Evolutionary conservation across 2,888 invertebrate species (phyloP), one percentile per base, ranked within the genome.

Genomic region (Campoplex capitator): DNA sequence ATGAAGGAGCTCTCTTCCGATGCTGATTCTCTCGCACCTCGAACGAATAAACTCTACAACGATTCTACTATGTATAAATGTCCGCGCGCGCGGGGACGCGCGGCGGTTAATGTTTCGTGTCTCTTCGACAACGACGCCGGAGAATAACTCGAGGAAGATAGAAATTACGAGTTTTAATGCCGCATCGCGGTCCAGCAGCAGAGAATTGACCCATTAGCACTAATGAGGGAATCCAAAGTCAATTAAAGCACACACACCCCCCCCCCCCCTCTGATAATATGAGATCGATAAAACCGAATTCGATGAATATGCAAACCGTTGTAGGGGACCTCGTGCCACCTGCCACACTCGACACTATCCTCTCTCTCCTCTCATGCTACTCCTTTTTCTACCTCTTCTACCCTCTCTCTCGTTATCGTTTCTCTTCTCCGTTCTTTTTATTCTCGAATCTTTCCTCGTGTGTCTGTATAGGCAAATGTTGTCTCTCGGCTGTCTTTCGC

Each of bases 211-310:
- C 91, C 92, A 92, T 92, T 93, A 91, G 91, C 91, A 89, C 91
- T 93, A 93, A 93, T 92, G 93, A 92, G 92, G 90, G 92, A 92
- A 93, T 93, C 92, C 91, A 89, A 91, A 92, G 92, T 91, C 92
- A 93, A 93, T 93, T 93, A 93, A 89, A 92, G 91, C 91, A 91
- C 90, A 88, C 90, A n/a, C n/a, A n/a, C 78, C 87, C 88, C 23
- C 23, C 23, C 23, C 23, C 23, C 23, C 23, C 23, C 23, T n/a
- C n/a, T n/a, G 92, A 93, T 93, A 92, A 93, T 92, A 91, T 89
- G 89, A 88, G 90, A 88, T 90, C 90, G 92, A 92, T 93, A 92
- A 83, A 92, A 89, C 88, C 83, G 89, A 90, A 91, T 90, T 89
- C 91, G 90, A 92, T 93, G 93, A 93, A 93, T 93, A 93, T 93